Percentiles rank a stretch among this genome's conserved stretches.
phyloP scores from a whole-genome alignment of 2,797 vertebrate genomes.

The Dryobates pubescens region DNA sequence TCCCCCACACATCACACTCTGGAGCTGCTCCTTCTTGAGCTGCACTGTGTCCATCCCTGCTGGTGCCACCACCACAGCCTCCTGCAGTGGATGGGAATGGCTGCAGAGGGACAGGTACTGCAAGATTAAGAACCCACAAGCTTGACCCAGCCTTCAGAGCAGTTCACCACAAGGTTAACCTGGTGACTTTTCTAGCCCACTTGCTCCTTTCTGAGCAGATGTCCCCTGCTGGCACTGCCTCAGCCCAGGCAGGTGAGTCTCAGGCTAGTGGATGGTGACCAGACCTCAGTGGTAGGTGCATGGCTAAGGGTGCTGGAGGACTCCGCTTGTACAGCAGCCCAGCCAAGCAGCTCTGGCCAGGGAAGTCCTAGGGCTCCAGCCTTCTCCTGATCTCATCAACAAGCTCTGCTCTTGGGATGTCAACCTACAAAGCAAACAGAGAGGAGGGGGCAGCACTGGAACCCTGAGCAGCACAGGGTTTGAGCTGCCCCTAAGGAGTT shows the following conservation, averaged over 20 bases:
- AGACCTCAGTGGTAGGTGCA: fast-evolving
- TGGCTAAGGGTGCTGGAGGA: background rate
- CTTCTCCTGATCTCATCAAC: slow-evolving; percentile 85
- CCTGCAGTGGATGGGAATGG: fast-evolving
- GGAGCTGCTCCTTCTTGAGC: background rate
- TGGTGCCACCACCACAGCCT: fast-evolving
- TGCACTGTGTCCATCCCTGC: fast-evolving
- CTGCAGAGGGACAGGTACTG: background rate
- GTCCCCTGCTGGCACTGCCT: fast-evolving
- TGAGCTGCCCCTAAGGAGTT: background rate
- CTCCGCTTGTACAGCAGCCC: background rate
- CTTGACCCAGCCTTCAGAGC: background rate
- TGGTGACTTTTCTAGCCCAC: background rate
- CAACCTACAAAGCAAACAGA: slow-evolving; percentile 78
- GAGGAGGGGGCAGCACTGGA: background rate
- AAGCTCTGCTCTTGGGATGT: slow-evolving; percentile 83
- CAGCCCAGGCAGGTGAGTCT: background rate
- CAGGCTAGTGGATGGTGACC: background rate
- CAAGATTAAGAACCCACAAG: background rate
- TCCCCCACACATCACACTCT: too few species aligned
- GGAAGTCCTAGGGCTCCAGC: slow-evolving; percentile 41
- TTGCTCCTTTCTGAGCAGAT: background rate
- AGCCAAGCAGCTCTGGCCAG: background rate
- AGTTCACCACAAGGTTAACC: background rate
- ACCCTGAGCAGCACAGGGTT: background rate